Evolutionary conservation across 2,113 vertebrate species (phyloP).

Genomic region (Crotalus horridus): DNA sequence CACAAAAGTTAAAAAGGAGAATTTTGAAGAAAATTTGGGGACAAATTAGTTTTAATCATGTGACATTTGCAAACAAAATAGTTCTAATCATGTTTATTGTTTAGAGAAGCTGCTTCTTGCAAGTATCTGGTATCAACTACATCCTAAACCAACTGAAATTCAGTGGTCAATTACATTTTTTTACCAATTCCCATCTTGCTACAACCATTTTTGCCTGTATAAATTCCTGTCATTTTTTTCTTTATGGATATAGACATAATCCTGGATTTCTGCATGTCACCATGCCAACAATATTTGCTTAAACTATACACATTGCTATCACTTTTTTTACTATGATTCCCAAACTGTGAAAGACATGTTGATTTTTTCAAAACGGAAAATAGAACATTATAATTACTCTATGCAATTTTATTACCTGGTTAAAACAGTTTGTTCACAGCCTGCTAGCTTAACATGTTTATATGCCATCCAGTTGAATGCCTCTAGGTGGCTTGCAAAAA

Average conservation of each 20-base stretch:
- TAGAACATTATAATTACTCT: neutral
- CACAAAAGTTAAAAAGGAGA: neutral
- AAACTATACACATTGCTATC: neutral
- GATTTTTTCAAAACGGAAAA: neutral
- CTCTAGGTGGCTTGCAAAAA: neutral
- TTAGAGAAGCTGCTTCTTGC: neutral
- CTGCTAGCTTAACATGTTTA: neutral
- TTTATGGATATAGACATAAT: neutral
- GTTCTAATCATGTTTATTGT: neutral
- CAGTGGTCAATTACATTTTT: too few relatives aligned
- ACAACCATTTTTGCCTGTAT: neutral
- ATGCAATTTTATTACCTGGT: neutral
- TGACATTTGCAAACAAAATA: neutral
- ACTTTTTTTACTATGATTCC: neutral
- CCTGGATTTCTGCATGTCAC: neutral
- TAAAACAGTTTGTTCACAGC: neutral
- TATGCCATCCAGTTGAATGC: neutral
- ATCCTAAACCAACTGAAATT: neutral
- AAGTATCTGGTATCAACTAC: too few relatives aligned
- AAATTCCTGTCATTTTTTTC: neutral
- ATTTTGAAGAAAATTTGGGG: neutral
- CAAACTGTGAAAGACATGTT: neutral
- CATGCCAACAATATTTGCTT: neutral
- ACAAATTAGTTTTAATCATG: neutral
- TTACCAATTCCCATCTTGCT: neutral